phyloP scores from a whole-genome alignment of 2,797 vertebrate genomes.

The Dicrostonyx torquatus region DNA sequence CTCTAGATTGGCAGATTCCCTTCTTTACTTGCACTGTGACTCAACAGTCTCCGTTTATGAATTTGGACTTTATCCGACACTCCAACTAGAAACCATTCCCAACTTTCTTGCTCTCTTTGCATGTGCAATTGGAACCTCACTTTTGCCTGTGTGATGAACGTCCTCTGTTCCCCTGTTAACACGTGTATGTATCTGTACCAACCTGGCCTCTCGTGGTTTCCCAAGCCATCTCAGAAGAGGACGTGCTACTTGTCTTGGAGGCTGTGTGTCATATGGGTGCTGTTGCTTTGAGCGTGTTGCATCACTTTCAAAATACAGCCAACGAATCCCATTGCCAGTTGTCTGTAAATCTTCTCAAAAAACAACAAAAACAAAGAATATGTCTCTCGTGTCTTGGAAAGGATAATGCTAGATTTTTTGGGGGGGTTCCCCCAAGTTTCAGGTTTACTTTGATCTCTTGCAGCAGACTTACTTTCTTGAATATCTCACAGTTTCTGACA shows the following conservation, averaged over 20 bases:
- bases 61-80: conserved; percentile 5
- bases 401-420: not conserved
- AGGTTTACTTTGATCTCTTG: conserved; percentile 20
- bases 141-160: not conserved
- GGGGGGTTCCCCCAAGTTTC: not conserved
- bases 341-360: not conserved
- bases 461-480: not conserved
- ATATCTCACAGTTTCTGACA: not conserved
- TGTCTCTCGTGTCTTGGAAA: not conserved
- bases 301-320: not conserved
- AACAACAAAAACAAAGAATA: not conserved
- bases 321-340: not conserved
- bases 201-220: not conserved
- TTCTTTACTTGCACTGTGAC: not conserved
- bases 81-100: not conserved
- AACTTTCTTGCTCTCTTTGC: not conserved
- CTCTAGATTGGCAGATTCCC: not conserved
- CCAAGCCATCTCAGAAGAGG: not conserved
- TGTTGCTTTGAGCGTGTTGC: not conserved
- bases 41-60: not conserved
- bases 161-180: not conserved
- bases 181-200: not conserved
- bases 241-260: not conserved
- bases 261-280: not conserved
- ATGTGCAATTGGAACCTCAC: not conserved